phyloP scores from a whole-genome alignment of 1,140 invertebrate species.

The Dufourea novaeangliae region DNA sequence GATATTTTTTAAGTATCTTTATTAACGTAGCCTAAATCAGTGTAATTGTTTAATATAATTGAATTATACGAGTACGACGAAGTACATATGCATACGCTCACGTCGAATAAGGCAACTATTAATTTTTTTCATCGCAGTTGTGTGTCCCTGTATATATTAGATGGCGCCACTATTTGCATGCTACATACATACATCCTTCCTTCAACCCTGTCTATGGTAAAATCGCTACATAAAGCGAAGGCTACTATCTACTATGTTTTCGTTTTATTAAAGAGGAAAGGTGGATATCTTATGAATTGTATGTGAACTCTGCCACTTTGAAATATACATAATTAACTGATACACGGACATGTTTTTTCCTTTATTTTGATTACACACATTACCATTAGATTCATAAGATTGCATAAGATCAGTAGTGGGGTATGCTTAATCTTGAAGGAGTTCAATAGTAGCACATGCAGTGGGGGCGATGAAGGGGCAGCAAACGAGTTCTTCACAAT shows the following conservation, averaged over 20 bases:
- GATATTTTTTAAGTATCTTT: background rate
- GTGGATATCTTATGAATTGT: background rate
- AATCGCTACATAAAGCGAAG: constrained; percentile 8
- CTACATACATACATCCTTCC: no score
- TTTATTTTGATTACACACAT: background rate
- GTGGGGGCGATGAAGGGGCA: constrained; percentile 36
- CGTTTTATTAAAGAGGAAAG: background rate
- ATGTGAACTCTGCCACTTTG: no score
- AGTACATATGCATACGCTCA: background rate
- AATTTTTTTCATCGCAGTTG: background rate
- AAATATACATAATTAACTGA: constrained; percentile 3
- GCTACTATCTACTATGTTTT: background rate
- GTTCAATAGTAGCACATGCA: constrained; percentile 18
- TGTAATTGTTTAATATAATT: background rate
- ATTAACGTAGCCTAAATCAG: background rate
- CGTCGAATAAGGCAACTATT: background rate
- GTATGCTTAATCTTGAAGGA: constrained; percentile 24
- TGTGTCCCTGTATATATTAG: background rate
- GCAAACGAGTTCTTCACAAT: constrained; percentile 48
- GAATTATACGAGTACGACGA: background rate
- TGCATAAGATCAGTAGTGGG: background rate
- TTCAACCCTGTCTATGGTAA: constrained; percentile 33
- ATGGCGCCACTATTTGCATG: constrained; percentile 15
- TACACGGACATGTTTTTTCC: background rate
- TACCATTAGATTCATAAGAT: background rate